phyloP scores from a whole-genome alignment of 2,888 invertebrate species.

The Polydrusus pterygomalis region DNA sequence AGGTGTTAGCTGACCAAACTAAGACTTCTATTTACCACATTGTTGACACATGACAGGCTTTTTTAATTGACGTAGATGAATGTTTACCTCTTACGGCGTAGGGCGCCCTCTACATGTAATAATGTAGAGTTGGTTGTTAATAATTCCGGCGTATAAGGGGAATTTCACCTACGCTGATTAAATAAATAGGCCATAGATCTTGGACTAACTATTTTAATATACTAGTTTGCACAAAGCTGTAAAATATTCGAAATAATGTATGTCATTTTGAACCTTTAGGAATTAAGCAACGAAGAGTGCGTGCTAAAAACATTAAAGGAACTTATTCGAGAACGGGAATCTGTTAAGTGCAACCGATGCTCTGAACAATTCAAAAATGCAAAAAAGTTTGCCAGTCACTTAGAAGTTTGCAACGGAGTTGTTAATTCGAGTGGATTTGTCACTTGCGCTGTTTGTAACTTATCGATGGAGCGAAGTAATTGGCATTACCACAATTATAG shows the following conservation, averaged over 20 bases:
- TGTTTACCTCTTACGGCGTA: too few species aligned
- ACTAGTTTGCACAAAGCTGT: too few species aligned
- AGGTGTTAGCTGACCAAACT: too few species aligned
- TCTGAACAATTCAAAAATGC: not conserved
- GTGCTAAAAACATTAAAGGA: conserved; percentile 51
- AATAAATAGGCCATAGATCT: too few species aligned
- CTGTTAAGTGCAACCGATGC: conserved; percentile 48
- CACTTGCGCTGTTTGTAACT: conserved; percentile 73
- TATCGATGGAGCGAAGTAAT: conserved; percentile 66
- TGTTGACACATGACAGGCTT: too few species aligned
- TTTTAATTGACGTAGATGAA: too few species aligned
- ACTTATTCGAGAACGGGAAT: conserved; percentile 41
- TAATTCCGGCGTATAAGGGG: too few species aligned
- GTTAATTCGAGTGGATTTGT: conserved; percentile 58
- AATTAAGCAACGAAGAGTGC: conserved; percentile 45
- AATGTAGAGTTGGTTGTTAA: too few species aligned
- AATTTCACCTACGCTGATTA: too few species aligned
- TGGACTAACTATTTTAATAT: too few species aligned
- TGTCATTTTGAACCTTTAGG: conserved; percentile 17
- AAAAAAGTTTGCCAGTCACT: conserved; percentile 52
- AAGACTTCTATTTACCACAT: too few species aligned
- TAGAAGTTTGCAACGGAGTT: conserved; percentile 57
- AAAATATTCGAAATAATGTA: not conserved
- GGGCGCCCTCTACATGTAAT: too few species aligned
- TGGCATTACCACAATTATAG: conserved; percentile 75